These are phyloP conservation scores for Borostomias antarcticus DNA, from an alignment of 2,797 vertebrate genomes.

Conservation along the genomic window DNA sequence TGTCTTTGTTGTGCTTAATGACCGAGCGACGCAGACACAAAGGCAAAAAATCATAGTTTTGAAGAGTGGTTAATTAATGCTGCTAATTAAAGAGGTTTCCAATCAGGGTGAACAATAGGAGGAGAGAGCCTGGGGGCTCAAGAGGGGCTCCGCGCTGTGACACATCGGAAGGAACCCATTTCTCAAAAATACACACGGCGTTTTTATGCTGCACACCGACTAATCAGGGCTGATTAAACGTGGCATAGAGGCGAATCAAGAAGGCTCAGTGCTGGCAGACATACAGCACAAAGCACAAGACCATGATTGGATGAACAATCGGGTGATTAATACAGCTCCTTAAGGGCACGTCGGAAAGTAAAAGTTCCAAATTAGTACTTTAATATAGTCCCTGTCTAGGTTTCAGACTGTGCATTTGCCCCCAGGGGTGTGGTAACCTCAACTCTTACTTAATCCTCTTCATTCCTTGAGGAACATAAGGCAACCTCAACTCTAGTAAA, in stretches of 20 bases:
- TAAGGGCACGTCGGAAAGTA: slow-evolving; percentile 35
- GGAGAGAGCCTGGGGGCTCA: slow-evolving; percentile 27
- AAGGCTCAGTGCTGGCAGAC: not conserved
- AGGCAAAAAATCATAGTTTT: slow-evolving; percentile 57
- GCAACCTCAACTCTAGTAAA: slow-evolving; percentile 7
- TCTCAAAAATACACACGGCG: slow-evolving; percentile 35
- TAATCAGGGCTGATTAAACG: slow-evolving; percentile 19
- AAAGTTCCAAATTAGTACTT: slow-evolving; percentile 22
- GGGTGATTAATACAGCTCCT: slow-evolving; percentile 44
- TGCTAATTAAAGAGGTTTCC: slow-evolving; percentile 56
- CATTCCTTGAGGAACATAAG: too few species aligned
- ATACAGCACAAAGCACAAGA: not conserved
- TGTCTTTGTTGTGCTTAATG: slow-evolving; percentile 62
- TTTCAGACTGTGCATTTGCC: not conserved
- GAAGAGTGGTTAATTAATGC: slow-evolving; percentile 66
- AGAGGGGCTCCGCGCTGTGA: slow-evolving; percentile 47
- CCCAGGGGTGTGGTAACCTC: not conserved
- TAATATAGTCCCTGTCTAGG: slow-evolving; percentile 22
- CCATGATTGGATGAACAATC: not conserved
- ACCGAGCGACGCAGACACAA: slow-evolving; percentile 54
- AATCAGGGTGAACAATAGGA: slow-evolving; percentile 46
- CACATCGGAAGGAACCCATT: slow-evolving; percentile 37
- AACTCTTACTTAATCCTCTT: too few species aligned
- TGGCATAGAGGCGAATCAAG: slow-evolving; percentile 26
- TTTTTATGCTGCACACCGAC: not conserved